Conservation (phyloP, 2,113 vertebrate species). For the Barbus barbus region DNA sequence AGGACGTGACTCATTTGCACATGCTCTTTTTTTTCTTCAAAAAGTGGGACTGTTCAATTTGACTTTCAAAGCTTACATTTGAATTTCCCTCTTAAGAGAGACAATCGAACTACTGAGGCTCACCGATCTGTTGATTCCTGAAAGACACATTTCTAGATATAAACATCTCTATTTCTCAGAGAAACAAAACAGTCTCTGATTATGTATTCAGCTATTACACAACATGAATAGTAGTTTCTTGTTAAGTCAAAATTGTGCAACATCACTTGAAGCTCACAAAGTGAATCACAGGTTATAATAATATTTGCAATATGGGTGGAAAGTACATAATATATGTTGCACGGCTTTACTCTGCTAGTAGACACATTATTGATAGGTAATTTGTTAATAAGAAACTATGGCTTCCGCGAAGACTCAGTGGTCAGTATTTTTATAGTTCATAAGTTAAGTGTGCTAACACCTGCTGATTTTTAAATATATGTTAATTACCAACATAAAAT, state of each 20-base stretch:
- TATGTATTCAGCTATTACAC: not conserved
- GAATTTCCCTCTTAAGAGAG: constrained; percentile 3
- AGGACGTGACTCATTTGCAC: not conserved
- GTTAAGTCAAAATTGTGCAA: not conserved
- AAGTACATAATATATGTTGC: not conserved
- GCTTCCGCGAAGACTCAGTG: not conserved
- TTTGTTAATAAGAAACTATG: not conserved
- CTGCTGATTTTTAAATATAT: not conserved
- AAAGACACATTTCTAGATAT: not conserved
- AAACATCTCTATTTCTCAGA: not conserved
- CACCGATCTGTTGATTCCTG: not conserved
- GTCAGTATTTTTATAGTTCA: not conserved
- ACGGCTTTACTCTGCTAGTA: not conserved
- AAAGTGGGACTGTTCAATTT: constrained; percentile 9
- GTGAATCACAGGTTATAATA: not conserved
- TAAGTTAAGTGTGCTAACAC: not conserved
- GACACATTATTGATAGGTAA: not conserved
- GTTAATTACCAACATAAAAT: not conserved
- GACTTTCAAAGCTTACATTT: constrained; percentile 37
- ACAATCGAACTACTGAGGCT: not conserved
- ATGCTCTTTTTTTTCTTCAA: too few species aligned
- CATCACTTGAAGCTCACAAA: not conserved
- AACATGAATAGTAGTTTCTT: not conserved
- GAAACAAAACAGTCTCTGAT: not conserved
- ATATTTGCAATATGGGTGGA: not conserved